Base-by-base conservation (phyloP, 2,113 vertebrate species). In the Erythrocebus patas region DNA sequence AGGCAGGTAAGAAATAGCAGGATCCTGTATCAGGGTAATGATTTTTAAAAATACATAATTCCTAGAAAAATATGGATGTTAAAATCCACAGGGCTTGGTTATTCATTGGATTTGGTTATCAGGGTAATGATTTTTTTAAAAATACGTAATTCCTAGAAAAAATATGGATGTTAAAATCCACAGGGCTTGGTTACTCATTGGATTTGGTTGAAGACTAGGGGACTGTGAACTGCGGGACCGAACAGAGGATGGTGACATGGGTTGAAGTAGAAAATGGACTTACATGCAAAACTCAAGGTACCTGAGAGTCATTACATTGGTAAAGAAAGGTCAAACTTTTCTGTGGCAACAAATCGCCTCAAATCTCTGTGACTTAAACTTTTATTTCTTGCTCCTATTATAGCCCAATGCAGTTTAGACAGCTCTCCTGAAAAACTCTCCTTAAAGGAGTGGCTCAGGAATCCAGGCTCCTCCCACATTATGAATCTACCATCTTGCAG, bases 1-100 rank as follows among this genome's bases (percentile, higher is more conserved):
- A 95, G 76, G 25, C 68, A 57, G 61, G 38, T 95, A 93, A 91
- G 61, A 96, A 96, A 92, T 57, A 79, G 72, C 55, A 93, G 83
- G 16, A 75, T 43, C 5, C n/a, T 94, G 8, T 72, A 89, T 80
- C 52, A 78, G 16, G 30, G 18, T 87, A 57, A 91, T 57, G 11
- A 3, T 78, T 95, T 17, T 10, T 32, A 86, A 92, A 45, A 16
- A 84, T 5, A 73, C 30, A 76, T 70, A 82, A 82, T 95, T 96
- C 10, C 59, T 80, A 95, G 50, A 52, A 22, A 92, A 66, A 80
- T 22, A 89, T 57, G 9, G 13, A 45, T 70, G 30, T 93, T 95
- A 91, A 93, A 95, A 91, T 82, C 86, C 89, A 89, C 17, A 87
- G 23, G 55, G 30, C 11, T 79, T 66, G 4, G 17, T 90, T 52